Percentiles rank a stretch among this genome's conserved stretches.
These are phyloP conservation scores for Nomada flava DNA, from an alignment of 2,888 invertebrate species.

Conservation along the genomic window DNA sequence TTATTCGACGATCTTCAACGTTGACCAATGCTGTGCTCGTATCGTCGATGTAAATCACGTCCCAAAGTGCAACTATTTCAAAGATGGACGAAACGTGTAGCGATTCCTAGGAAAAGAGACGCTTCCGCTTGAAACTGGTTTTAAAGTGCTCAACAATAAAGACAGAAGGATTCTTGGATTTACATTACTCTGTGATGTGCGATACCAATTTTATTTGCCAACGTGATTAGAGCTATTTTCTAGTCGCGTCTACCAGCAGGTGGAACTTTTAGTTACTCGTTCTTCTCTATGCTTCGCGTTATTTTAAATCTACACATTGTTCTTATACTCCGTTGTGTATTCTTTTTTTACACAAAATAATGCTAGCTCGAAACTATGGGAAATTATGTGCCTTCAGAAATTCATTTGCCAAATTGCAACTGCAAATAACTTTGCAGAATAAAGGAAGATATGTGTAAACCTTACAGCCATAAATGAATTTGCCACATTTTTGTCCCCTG, in stretches of 20 bases:
- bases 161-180: background rate
- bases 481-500: background rate
- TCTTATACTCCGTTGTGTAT: no score
- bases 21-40: slow-evolving; percentile 3
- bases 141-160: background rate
- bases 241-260: background rate
- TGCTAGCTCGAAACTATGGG: no score
- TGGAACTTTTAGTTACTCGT: background rate
- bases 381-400: no score
- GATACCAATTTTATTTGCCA: background rate
- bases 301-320: no score
- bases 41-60: slow-evolving; percentile 24
- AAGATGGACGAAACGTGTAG: background rate
- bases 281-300: no score
- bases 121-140: slow-evolving; percentile 12
- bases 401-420: no score
- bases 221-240: background rate
- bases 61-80: slow-evolving; percentile 35
- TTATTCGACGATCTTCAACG: slow-evolving; percentile 20
- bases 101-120: slow-evolving; percentile 4
- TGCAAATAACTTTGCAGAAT: no score
- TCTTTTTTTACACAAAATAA: no score
- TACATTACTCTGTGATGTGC: background rate
- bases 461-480: background rate
- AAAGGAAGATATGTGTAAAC: no score